phyloP scores from a whole-genome alignment of 2,797 vertebrate genomes.

The Gobio occitaniae region DNA sequence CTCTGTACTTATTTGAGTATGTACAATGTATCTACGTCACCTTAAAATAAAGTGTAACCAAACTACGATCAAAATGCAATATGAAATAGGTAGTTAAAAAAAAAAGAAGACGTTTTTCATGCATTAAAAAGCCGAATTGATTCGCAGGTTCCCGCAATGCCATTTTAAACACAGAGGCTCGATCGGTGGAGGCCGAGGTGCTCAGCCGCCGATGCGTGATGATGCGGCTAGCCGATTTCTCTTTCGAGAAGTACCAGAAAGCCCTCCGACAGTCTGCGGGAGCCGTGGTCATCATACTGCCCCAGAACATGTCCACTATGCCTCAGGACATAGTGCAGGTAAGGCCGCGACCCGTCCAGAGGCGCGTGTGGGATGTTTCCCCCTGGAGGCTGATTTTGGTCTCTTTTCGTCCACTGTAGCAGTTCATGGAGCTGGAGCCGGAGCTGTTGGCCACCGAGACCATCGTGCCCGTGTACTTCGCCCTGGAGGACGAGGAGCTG shows the following conservation, averaged over 20 bases:
- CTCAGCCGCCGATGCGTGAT: constrained; percentile 97
- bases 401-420: constrained; percentile 72
- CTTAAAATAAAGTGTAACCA: no score
- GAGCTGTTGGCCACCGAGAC: constrained; percentile 98
- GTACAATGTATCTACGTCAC: no score
- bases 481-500: constrained; percentile 93
- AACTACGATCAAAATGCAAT: not conserved
- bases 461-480: constrained; percentile 95
- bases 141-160: constrained; percentile 91
- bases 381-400: not conserved
- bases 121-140: not conserved
- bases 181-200: constrained; percentile 93
- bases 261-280: constrained; percentile 95
- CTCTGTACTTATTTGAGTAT: no score
- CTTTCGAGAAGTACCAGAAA: constrained; percentile 95
- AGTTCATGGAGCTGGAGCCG: constrained; percentile 98
- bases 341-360: constrained; percentile 27
- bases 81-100: not conserved
- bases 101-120: no score
- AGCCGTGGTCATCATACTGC: constrained; percentile 95
- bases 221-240: constrained; percentile 95
- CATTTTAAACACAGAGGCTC: constrained; percentile 95
- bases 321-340: constrained; percentile 96
- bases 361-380: not conserved
- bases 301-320: constrained; percentile 90